Percentiles rank a stretch among this genome's conserved stretches.
Evolutionary conservation across 2,797 vertebrate genomes (phyloP).

Genomic region (Mastacembelus armatus): DNA sequence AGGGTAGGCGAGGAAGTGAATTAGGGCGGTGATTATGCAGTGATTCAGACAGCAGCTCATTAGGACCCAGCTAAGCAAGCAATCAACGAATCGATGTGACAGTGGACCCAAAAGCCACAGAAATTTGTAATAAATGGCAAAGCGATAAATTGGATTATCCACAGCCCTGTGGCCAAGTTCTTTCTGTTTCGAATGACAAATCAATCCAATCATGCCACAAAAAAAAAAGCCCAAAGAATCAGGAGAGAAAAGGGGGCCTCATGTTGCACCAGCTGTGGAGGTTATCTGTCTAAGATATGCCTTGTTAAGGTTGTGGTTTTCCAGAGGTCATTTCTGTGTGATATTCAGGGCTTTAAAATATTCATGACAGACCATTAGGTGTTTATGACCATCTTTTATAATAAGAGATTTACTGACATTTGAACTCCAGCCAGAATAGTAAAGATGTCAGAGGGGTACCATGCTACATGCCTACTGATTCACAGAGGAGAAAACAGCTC

Average conservation of each 20-base stretch:
- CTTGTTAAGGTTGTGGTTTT: constrained; percentile 63
- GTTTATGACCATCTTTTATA: constrained; percentile 79
- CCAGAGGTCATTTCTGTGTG: constrained; percentile 71
- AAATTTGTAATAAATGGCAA: constrained; percentile 85
- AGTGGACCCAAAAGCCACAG: constrained; percentile 82
- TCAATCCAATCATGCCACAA: constrained; percentile 78
- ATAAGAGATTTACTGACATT: constrained; percentile 73
- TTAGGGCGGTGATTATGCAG: constrained; percentile 82
- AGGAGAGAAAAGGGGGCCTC: constrained; percentile 43
- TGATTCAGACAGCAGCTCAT: constrained; percentile 84
- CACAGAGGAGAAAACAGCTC: constrained; percentile 20
- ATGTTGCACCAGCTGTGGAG: constrained; percentile 35
- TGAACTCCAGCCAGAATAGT: constrained; percentile 69
- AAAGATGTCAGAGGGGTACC: constrained; percentile 64
- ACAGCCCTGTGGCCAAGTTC: constrained; percentile 77
- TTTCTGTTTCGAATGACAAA: constrained; percentile 80
- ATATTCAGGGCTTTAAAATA: constrained; percentile 75
- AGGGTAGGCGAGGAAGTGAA: constrained; percentile 75
- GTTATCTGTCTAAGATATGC: constrained; percentile 62
- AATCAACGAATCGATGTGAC: constrained; percentile 83
- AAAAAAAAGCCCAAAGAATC: constrained; percentile 66
- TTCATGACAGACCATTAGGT: constrained; percentile 77
- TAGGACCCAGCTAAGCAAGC: constrained; percentile 84
- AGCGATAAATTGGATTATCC: constrained; percentile 83
- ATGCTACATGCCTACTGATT: constrained; percentile 65